Conservation (phyloP, 2,888 invertebrate species). For the Drosophila anomalata region DNA sequence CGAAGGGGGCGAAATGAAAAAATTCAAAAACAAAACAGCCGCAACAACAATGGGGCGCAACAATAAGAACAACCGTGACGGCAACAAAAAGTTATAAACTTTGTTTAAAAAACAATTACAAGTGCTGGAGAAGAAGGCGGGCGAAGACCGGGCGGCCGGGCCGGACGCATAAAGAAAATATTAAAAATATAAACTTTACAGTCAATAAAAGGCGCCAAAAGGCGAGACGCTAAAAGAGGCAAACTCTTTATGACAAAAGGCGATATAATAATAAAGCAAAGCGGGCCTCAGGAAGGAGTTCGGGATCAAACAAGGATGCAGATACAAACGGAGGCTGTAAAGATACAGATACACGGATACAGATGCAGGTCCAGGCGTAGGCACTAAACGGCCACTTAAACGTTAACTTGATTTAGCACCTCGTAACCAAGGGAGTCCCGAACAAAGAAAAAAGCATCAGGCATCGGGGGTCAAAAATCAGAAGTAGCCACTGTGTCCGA, state of each 20-base stretch:
- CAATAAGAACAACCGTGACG: slow-evolving; percentile 42
- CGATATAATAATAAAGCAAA: slow-evolving; percentile 66
- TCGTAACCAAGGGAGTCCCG: slow-evolving; percentile 58
- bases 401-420: slow-evolving; percentile 78
- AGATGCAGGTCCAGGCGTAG: slow-evolving; percentile 48
- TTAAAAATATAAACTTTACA: slow-evolving; percentile 54
- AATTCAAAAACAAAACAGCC: slow-evolving; percentile 50
- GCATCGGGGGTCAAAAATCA: slow-evolving; percentile 34
- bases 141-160: slow-evolving; percentile 18
- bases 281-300: slow-evolving; percentile 6
- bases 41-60: slow-evolving; percentile 43
- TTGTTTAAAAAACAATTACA: slow-evolving; percentile 78
- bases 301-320: slow-evolving; percentile 20
- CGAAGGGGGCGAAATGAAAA: slow-evolving; percentile 53
- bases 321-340: background rate
- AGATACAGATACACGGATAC: slow-evolving; percentile 8
- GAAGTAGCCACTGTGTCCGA: slow-evolving; percentile 5
- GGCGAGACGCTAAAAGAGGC: slow-evolving; percentile 65
- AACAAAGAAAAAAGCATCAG: slow-evolving; percentile 25
- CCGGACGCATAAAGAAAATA: slow-evolving; percentile 45
- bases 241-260: slow-evolving; percentile 76
- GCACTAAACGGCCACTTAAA: slow-evolving; percentile 78
- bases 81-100: slow-evolving; percentile 70
- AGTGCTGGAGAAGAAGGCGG: slow-evolving; percentile 49
- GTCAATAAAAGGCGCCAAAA: slow-evolving; percentile 68